Evolutionary conservation across 2,797 vertebrate species (phyloP), one percentile per base, ranked within the genome.

Genomic region (Epinephelus awoara): DNA sequence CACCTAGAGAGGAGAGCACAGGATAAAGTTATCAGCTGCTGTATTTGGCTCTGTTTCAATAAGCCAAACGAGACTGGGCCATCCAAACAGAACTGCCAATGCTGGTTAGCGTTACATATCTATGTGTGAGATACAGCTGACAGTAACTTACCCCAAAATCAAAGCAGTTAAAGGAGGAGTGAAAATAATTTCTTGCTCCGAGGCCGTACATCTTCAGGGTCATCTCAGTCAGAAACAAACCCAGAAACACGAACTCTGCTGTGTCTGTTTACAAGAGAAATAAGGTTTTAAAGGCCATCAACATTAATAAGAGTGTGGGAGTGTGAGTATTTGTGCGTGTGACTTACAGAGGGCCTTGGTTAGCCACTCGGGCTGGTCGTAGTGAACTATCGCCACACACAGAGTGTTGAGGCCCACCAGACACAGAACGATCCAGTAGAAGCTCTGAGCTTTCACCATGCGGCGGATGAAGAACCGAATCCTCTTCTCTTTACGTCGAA

Each of bases 151-250:
- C 98, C 95, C 97, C 98, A 81, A 99, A 99, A 91, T 99, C 98
- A 34, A 99, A 99, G 95, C 98, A 99, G 94, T 99, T 99, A 93
- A 99, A 99, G 0, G 98, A 99, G 1, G 98, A 99, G 84, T 99
- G 97, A 91, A 99, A 99, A 85, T 99, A 99, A 84, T 98, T 98
- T 75, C 98, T 95, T 6, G 94, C 96, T 52, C 98, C 98, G 42
- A 99, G 93, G 61, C 98, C 98, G 0, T 99, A 99, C 98, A 99
- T 99, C 96, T 99, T 99, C 93, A 99, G 52, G 19, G 95, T 94
- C 98, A 99, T 99, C 95, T 99, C 98, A 0, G 96, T 96, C 75
- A 99, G 96, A 85, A 99, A 99, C 88, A 99, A 94, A 68, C 97
- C 97, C 92, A 99, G 95, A 88, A 99, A 99, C 62, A 99, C 97